phyloP scores from a whole-genome alignment of 1,140 invertebrate genomes.

The Drosophila varians region DNA sequence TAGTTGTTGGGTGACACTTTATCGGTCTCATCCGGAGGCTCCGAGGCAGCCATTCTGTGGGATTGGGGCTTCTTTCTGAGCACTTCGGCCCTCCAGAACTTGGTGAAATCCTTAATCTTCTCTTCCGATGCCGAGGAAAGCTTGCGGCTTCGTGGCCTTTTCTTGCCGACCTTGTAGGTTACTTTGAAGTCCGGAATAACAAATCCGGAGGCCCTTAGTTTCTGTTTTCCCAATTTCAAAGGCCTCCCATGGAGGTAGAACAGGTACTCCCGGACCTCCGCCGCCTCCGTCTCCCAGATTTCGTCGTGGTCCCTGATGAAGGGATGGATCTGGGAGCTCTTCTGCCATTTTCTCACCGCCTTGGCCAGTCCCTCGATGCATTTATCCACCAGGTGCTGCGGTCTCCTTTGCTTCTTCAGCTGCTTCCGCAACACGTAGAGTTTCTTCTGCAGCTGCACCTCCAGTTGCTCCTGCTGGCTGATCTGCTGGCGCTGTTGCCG shows the following conservation, averaged over 20 bases:
- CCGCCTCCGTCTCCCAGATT: slow-evolving; percentile 22
- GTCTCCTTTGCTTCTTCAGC: not conserved
- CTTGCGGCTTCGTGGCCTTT: not conserved
- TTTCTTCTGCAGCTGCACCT: not conserved
- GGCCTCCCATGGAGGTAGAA: not conserved
- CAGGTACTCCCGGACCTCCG: slow-evolving; percentile 11
- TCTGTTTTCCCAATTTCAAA: not conserved
- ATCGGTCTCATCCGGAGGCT: no score
- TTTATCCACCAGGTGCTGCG: not conserved
- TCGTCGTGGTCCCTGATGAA: not conserved
- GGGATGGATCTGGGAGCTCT: not conserved
- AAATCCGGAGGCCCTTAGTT: not conserved
- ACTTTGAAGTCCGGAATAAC: slow-evolving; percentile 4
- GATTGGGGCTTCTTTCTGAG: not conserved
- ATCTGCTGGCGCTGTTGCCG: slow-evolving; percentile 6
- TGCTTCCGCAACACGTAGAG: slow-evolving; percentile 14
- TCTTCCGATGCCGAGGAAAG: not conserved
- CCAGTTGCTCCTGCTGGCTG: not conserved
- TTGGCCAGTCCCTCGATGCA: not conserved
- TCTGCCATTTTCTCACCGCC: slow-evolving; percentile 8
- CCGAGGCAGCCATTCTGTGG: no score
- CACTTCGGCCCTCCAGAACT: not conserved
- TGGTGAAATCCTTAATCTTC: not conserved
- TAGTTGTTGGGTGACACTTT: no score
- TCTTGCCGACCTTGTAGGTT: not conserved